Base-by-base conservation (phyloP, 2,113 vertebrate species). In the Atlantisia rogersi region DNA sequence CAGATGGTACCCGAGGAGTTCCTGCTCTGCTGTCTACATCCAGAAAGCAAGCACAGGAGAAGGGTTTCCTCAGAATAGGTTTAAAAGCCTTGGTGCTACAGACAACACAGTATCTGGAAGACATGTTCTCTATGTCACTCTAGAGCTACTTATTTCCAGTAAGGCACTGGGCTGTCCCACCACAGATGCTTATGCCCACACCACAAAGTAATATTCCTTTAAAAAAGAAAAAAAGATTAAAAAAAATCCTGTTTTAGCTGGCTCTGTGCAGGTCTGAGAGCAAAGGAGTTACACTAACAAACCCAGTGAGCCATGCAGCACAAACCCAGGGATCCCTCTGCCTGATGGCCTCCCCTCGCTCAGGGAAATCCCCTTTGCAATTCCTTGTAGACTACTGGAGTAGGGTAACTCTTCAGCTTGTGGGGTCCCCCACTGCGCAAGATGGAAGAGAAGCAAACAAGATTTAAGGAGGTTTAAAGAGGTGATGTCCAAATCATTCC, bases 41-140 rank as follows among this genome's bases (percentile, higher is more conserved):
- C 40, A 53, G 31, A 86, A 32, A 74, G 40, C 31, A n/a, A 32
- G 13, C 25, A 15, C 1, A 1, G 37, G 21, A 48, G 5, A 10
- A 6, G 6, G 13, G 17, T 62, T 68, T 86, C 59, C 64, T 63
- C 79, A 31, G 35, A 58, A 26, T 12, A 35, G 6, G 5, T 18
- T 20, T 37, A 18, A 63, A 88, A 86, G 7, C 28, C 11, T 52
- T 31, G 28, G 10, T 31, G 17, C 21, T 59, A 31, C 29, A 69
- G 67, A 15, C 40, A 13, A 76, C 24, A 25, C 14, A 64, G 24
- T 5, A 5, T 19, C 3, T 68, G 15, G 22, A 86, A 83, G 37
- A 70, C 3, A 2, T 0, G 0, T 19, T 56, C 32, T 15, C 26
- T 13, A 1, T 4, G 3, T 35, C 25, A 20, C 2, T 50, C 39